phyloP scores from a whole-genome alignment of 2,888 invertebrate genomes.

The Venusia cambrica region DNA sequence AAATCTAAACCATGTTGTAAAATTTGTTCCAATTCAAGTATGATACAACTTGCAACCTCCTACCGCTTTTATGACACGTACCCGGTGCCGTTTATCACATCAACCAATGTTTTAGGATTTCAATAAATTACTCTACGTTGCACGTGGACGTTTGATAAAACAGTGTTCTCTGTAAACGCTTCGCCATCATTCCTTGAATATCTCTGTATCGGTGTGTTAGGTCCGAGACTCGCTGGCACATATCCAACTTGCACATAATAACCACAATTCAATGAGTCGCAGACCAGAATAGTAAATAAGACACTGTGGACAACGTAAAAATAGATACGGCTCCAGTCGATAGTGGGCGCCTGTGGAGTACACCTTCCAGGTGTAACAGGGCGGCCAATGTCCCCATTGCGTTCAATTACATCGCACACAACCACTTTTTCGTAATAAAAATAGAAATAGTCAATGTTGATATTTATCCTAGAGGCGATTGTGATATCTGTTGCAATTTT shows the following conservation, averaged over 20 bases:
- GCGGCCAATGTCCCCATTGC: constrained; percentile 63
- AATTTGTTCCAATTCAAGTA: constrained; percentile 21
- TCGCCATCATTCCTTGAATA: constrained; percentile 71
- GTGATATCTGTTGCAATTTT: constrained; percentile 35
- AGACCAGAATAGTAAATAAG: constrained; percentile 81
- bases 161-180: constrained; percentile 54
- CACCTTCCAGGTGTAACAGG: constrained; percentile 69
- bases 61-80: constrained; percentile 19
- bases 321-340: constrained; percentile 76
- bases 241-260: constrained; percentile 80
- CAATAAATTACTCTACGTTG: constrained; percentile 38
- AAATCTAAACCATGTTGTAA: constrained; percentile 40
- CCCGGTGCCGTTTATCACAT: constrained; percentile 29
- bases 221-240: constrained; percentile 69
- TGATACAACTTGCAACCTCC: too few relatives aligned
- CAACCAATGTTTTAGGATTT: constrained; percentile 55
- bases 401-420: too few relatives aligned
- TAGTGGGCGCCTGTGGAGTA: constrained; percentile 62
- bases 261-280: constrained; percentile 81
- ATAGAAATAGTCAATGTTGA: too few relatives aligned
- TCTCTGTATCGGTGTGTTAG: constrained; percentile 69
- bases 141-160: constrained; percentile 41
- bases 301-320: constrained; percentile 76
- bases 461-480: too few relatives aligned
- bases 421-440: too few relatives aligned